Base-by-base conservation (phyloP, 1,140 invertebrate genomes). In the Phymastichus coffea region DNA sequence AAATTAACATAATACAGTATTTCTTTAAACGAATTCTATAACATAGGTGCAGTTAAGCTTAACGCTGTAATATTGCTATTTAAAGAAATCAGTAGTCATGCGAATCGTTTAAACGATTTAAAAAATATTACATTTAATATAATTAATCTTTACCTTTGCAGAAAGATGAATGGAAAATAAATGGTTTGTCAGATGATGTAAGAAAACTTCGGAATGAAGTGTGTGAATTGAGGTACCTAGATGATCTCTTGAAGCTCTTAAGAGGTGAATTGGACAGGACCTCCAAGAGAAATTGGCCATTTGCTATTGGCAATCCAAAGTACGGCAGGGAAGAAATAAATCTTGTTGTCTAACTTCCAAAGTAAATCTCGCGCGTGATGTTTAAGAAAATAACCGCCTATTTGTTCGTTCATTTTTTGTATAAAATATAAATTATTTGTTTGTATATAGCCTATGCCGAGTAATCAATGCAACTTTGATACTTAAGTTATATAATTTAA, bases 231-330 rank as follows among this genome's bases (percentile, higher is more conserved):
- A 70, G 68, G 65, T 77, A 75, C 63, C 64, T 77, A 33, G 76
- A 80, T 44, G 76, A 80, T 66, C 65, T 80, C 43, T 46, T 80
- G 17, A 75, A 70, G 54, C 68, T 80, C 7, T 54, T 80, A 25
- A 66, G 68, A 49, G 78, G 75, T n/a, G 72, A 78, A 52, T 62
- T 77, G 22, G 67, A 75, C 8, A 68, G 61, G 44, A 76, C 78
- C 25, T 74, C 78, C 3, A 65, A 60, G 38, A 73, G 71, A 55
- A 74, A 73, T 64, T 80, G 78, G 78, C 77, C 77, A 9, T 80
- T 80, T 43, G 43, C 63, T 20, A 41, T 72, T n/a, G 70, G 73
- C 23, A 70, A 71, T 25, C 55, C 51, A 9, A 53, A 62, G n/a
- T 41, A 65, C 37, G 51, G 57, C 19, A 64, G 56, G 22, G 72